A percentile compares a stretch with the other conserved stretches of the same genome.
Conservation (phyloP, 2,113 vertebrate species). For the Oryzias javanicus region DNA sequence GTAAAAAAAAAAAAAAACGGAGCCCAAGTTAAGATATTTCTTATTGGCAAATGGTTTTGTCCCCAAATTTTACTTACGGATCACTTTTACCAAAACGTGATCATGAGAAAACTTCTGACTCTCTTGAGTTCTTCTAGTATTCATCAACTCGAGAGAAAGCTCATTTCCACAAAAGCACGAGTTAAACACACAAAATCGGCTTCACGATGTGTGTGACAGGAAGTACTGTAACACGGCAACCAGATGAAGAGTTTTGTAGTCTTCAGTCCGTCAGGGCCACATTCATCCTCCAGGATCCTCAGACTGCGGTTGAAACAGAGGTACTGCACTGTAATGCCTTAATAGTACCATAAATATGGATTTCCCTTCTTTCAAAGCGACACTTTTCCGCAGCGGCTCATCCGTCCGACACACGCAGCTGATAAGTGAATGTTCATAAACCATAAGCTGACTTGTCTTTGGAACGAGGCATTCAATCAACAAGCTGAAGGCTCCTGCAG, state of each 20-base stretch:
- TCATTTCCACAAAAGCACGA: neutral
- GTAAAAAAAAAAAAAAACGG: conserved; percentile 19
- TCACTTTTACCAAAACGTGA: conserved; percentile 3
- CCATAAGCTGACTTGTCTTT: conserved; percentile 23
- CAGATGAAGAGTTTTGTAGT: conserved; percentile 22
- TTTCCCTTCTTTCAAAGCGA: conserved; percentile 36
- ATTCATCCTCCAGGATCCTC: conserved; percentile 53
- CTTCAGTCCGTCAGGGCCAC: conserved; percentile 32
- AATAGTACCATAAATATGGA: conserved; percentile 62
- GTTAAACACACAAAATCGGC: conserved; percentile 8
- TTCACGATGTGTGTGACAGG: conserved; percentile 13
- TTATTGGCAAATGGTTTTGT: neutral
- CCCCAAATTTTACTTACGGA: conserved; percentile 7
- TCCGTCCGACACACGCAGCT: conserved; percentile 36
- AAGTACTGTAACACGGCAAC: conserved; percentile 19
- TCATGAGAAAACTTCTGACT: conserved; percentile 16
- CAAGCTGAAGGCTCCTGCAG: conserved; percentile 24
- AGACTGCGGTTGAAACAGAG: conserved; percentile 42
- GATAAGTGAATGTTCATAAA: conserved; percentile 40
- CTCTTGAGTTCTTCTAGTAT: too few species aligned
- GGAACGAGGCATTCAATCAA: conserved; percentile 28
- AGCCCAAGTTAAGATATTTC: conserved; percentile 13
- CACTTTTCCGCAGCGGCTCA: conserved; percentile 21
- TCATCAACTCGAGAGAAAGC: too few species aligned
- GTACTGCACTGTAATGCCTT: conserved; percentile 72